These are phyloP conservation scores for Blastomussa wellsi DNA, from an alignment of 92 coral and sea anemone genomes.

Conservation along the genomic window DNA sequence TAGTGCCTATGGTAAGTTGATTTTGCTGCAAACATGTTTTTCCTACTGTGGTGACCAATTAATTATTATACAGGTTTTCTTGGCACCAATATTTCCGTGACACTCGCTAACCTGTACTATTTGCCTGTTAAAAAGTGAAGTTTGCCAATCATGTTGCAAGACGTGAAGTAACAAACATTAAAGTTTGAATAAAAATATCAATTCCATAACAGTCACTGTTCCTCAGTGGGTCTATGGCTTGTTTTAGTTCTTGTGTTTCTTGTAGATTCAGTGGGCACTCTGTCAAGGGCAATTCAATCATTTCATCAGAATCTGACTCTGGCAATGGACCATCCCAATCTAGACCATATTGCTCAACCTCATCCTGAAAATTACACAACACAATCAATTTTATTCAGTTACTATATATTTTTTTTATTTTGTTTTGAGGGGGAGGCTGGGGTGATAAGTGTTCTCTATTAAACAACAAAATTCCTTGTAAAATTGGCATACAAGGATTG, in stretches of 20 bases:
- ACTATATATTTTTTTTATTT: neutral
- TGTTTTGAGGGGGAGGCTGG: slow-evolving; percentile 2
- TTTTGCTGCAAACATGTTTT: slow-evolving; percentile 17
- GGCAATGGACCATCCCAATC: slow-evolving; percentile 32
- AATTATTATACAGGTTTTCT: slow-evolving; percentile 12
- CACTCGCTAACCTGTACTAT: neutral
- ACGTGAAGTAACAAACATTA: slow-evolving; percentile 15
- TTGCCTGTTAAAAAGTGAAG: neutral
- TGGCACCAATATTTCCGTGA: slow-evolving; percentile 23
- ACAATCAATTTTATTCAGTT: neutral
- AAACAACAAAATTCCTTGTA: neutral
- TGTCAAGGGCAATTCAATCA: slow-evolving; percentile 23
- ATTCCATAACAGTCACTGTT: slow-evolving; percentile 24
- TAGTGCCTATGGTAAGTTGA: slow-evolving; percentile 3
- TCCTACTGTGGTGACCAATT: slow-evolving; percentile 1
- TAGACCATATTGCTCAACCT: slow-evolving; percentile 10
- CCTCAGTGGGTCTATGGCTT: slow-evolving; percentile 20
- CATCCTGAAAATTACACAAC: slow-evolving; percentile 24
- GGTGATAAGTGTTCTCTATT: neutral
- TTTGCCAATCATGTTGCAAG: neutral
- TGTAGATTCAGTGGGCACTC: slow-evolving; percentile 6
- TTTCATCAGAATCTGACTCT: slow-evolving; percentile 27
- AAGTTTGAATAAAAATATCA: slow-evolving; percentile 24
- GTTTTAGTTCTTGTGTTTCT: slow-evolving; percentile 19
- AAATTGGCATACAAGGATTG: slow-evolving; percentile 3